Conservation (phyloP, 2,888 invertebrate species). For the Hydroisotoma schaefferi region DNA sequence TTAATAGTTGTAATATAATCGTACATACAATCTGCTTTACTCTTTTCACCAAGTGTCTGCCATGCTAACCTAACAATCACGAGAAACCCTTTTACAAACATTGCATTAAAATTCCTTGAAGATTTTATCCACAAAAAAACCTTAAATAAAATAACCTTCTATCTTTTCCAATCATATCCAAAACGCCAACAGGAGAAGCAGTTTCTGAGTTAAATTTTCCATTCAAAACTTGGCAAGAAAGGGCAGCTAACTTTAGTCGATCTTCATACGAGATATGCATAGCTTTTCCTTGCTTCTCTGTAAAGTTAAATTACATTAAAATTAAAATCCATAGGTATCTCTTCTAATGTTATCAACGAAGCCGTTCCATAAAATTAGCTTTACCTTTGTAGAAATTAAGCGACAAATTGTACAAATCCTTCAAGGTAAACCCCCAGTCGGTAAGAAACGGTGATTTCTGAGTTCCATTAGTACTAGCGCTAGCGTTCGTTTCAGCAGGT, state of each 20-base stretch:
- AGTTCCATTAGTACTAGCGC: too few species aligned
- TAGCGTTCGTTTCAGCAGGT: background rate
- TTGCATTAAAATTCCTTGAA: background rate
- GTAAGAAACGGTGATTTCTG: conserved; percentile 48
- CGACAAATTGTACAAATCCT: conserved; percentile 84
- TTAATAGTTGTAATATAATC: conserved; percentile 87
- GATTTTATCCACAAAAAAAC: too few species aligned
- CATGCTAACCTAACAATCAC: conserved; percentile 69
- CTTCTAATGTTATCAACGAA: background rate
- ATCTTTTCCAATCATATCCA: conserved; percentile 93
- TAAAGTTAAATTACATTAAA: conserved; percentile 48
- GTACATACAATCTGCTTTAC: conserved; percentile 81
- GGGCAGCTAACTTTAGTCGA: conserved; percentile 83
- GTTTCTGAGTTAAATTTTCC: conserved; percentile 73
- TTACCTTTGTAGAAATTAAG: conserved; percentile 91
- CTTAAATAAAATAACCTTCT: conserved; percentile 59
- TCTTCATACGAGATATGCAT: conserved; percentile 91
- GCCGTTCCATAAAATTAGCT: conserved; percentile 4
- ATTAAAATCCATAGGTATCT: background rate
- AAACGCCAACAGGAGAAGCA: conserved; percentile 76
- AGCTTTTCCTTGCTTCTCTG: conserved; percentile 97
- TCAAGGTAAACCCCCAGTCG: conserved; percentile 56
- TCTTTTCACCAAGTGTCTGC: conserved; percentile 83
- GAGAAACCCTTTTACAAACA: background rate
- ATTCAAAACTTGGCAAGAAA: conserved; percentile 83